A percentile compares a stretch with the other conserved stretches of the same genome.
phyloP scores from a whole-genome alignment of 2,888 invertebrate genomes.

The Cantharis nigra region DNA sequence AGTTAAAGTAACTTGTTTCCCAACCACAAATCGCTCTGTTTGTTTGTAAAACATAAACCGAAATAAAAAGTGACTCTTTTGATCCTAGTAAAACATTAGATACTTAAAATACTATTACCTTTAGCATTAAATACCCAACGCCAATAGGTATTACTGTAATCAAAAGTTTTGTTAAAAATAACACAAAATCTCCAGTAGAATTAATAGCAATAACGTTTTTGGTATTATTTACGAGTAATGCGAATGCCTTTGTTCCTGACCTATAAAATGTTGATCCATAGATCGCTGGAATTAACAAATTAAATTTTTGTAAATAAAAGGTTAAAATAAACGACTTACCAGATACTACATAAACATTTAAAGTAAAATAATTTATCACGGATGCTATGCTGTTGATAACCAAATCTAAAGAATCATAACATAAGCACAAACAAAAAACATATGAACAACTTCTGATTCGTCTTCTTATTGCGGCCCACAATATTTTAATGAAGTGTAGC shows the following conservation, averaged over 20 bases:
- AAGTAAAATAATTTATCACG: conserved; percentile 66
- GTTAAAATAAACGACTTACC: conserved; percentile 54
- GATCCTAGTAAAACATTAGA: too few species aligned
- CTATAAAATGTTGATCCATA: conserved; percentile 68
- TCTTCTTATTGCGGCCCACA: conserved; percentile 51
- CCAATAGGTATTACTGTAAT: conserved; percentile 67
- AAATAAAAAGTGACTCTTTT: too few species aligned
- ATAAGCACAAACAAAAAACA: conserved; percentile 59
- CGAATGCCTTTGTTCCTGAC: conserved; percentile 66
- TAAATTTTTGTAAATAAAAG: background rate
- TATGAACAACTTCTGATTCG: conserved; percentile 69
- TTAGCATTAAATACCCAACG: conserved; percentile 63
- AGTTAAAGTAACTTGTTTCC: too few species aligned
- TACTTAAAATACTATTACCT: conserved; percentile 52
- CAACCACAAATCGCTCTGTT: too few species aligned
- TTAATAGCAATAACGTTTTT: conserved; percentile 71
- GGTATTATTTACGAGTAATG: conserved; percentile 64
- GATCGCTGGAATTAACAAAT: conserved; percentile 59
- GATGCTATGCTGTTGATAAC: conserved; percentile 57
- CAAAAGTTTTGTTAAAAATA: conserved; percentile 70
- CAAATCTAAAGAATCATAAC: background rate
- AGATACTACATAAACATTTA: conserved; percentile 75
- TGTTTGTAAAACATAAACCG: too few species aligned
- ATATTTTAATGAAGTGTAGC: background rate
- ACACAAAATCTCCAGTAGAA: conserved; percentile 73